These are phyloP conservation scores for Hylaea fasciaria DNA, from an alignment of 2,888 invertebrate species.

Conservation along the genomic window DNA sequence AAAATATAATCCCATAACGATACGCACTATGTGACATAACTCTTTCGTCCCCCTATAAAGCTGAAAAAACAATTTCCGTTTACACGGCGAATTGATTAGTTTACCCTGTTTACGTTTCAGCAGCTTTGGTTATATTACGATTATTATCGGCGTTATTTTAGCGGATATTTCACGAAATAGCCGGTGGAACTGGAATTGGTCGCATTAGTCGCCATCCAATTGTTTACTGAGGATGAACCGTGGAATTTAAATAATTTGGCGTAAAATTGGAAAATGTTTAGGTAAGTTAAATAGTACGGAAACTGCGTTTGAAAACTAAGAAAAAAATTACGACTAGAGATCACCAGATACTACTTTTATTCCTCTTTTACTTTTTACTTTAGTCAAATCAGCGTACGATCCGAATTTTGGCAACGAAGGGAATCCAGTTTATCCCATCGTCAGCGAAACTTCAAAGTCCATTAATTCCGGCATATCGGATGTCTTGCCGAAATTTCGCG, in stretches of 20 bases:
- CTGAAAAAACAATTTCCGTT: constrained; percentile 19
- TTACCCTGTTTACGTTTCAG: constrained; percentile 27
- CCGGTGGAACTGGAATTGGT: constrained; percentile 8
- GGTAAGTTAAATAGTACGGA: not conserved
- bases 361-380: no score
- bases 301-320: no score
- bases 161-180: constrained; percentile 15
- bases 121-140: constrained; percentile 24
- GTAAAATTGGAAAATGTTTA: not conserved
- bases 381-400: no score
- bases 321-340: no score
- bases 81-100: constrained; percentile 29
- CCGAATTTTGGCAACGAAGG: constrained; percentile 10
- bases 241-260: constrained; percentile 7
- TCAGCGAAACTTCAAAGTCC: constrained; percentile 24
- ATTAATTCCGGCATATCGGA: constrained; percentile 31
- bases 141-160: constrained; percentile 27
- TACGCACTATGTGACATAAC: not conserved
- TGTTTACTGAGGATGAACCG: constrained; percentile 20
- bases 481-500: constrained; percentile 26
- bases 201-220: constrained; percentile 12
- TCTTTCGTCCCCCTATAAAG: not conserved
- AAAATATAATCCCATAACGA: not conserved
- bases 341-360: no score
- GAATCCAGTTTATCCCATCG: constrained; percentile 16